A percentile compares a stretch with the other conserved stretches of the same genome.
These are phyloP conservation scores for Pediacus dermestoides DNA, from an alignment of 2,888 invertebrate genomes.

Conservation along the genomic window DNA sequence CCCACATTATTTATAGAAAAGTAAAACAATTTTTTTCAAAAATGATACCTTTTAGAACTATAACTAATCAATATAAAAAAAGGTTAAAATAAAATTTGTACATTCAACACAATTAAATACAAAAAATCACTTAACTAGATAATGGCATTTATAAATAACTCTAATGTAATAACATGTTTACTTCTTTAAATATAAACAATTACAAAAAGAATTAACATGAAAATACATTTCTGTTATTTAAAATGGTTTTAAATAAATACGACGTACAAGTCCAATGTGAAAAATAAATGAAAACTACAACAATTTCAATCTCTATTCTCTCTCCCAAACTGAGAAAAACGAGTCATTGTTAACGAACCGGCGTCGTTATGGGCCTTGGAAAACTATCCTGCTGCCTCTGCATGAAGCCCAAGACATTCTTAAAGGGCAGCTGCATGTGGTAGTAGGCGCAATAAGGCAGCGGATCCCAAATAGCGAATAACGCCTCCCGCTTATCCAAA, in stretches of 20 bases:
- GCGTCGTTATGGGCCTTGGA: slow-evolving; percentile 45
- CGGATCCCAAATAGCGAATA: slow-evolving; percentile 82
- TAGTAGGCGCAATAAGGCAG: slow-evolving; percentile 83
- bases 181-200: slow-evolving; percentile 8
- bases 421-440: slow-evolving; percentile 71
- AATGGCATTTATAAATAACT: slow-evolving; percentile 20
- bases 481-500: slow-evolving; percentile 73
- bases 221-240: slow-evolving; percentile 2
- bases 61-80: too few species aligned
- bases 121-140: slow-evolving; percentile 13
- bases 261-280: slow-evolving; percentile 11
- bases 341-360: slow-evolving; percentile 41
- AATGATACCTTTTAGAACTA: too few species aligned
- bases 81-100: too few species aligned
- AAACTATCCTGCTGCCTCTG: slow-evolving; percentile 50
- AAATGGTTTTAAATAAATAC: slow-evolving; percentile 17
- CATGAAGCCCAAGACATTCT: slow-evolving; percentile 56
- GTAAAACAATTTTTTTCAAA: slow-evolving; percentile 13
- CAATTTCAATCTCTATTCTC: slow-evolving; percentile 43
- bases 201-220: slow-evolving; percentile 8
- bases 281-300: slow-evolving; percentile 15
- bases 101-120: slow-evolving; percentile 9
- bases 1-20: slow-evolving; percentile 14
- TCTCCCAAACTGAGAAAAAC: slow-evolving; percentile 35
- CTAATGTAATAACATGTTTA: slow-evolving; percentile 19